Percentiles rank a stretch among this genome's conserved stretches.
Conservation (phyloP, 2,113 vertebrate genomes). For the Marmota flaviventris region DNA sequence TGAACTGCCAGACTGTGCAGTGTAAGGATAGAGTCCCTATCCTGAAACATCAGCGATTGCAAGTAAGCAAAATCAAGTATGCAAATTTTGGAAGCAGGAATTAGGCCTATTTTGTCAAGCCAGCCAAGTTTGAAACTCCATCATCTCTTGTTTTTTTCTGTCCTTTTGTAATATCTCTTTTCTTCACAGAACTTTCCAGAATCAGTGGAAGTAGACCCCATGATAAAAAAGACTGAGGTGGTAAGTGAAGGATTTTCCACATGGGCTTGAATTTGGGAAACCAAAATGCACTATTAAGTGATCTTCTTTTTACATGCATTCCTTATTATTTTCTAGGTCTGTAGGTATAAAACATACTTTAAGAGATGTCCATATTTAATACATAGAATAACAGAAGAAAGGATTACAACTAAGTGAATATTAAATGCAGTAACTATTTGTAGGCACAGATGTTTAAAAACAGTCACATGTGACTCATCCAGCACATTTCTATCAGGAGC, state of each 20-base stretch:
- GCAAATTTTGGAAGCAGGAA: neutral
- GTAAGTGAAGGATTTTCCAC: neutral
- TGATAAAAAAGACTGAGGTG: neutral
- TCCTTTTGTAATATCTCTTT: neutral
- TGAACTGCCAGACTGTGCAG: neutral
- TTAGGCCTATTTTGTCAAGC: neutral
- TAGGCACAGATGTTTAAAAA: neutral
- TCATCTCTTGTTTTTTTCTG: neutral
- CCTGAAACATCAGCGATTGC: neutral
- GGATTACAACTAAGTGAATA: neutral
- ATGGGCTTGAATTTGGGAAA: neutral
- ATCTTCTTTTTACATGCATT: neutral
- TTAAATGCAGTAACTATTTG: neutral
- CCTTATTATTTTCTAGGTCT: neutral
- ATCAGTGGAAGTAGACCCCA: neutral
- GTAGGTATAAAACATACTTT: neutral
- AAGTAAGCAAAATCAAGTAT: neutral
- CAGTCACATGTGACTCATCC: neutral
- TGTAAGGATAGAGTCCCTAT: neutral
- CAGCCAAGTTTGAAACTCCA: neutral
- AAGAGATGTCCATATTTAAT: neutral
- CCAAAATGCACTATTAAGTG: neutral
- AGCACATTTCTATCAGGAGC: neutral
- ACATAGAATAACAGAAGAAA: neutral
- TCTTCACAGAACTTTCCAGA: constrained; percentile 2